Conservation (phyloP, 2,797 vertebrate genomes). For the Calcarius lapponicus region DNA sequence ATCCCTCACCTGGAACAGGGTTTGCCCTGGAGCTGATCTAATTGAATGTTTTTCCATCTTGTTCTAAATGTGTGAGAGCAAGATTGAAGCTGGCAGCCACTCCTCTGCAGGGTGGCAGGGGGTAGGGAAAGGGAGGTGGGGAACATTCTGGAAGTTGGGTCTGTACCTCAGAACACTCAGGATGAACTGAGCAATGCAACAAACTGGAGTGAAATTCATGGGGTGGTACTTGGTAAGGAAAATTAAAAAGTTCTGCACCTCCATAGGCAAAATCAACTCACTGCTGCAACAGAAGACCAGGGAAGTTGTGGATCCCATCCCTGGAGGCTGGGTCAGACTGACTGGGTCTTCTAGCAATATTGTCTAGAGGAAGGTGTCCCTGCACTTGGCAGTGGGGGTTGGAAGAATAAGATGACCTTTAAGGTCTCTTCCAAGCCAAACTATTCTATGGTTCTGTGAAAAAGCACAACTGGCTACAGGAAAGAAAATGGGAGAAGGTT, state of each 20-base stretch:
- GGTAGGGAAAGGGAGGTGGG: background rate
- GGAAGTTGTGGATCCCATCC: background rate
- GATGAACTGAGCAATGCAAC: background rate
- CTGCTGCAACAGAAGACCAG: background rate
- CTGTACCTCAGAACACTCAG: background rate
- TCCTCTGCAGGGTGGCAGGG: rapidly evolving
- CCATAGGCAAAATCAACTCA: background rate
- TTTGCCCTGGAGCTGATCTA: background rate
- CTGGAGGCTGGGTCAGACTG: background rate
- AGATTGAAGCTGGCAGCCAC: background rate
- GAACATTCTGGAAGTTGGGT: background rate
- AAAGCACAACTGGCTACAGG: background rate
- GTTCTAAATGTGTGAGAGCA: background rate
- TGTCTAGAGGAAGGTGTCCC: background rate
- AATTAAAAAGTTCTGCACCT: background rate
- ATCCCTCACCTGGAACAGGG: rapidly evolving
- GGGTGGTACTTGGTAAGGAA: background rate
- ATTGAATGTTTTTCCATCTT: background rate
- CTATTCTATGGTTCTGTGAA: background rate
- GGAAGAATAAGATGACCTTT: background rate
- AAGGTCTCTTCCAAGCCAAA: background rate
- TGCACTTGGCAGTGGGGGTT: background rate
- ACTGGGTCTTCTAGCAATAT: background rate
- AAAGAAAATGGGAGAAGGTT: background rate
- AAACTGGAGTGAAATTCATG: background rate